Base-by-base conservation (phyloP, 2,797 vertebrate genomes). In the Tapera naevia region DNA sequence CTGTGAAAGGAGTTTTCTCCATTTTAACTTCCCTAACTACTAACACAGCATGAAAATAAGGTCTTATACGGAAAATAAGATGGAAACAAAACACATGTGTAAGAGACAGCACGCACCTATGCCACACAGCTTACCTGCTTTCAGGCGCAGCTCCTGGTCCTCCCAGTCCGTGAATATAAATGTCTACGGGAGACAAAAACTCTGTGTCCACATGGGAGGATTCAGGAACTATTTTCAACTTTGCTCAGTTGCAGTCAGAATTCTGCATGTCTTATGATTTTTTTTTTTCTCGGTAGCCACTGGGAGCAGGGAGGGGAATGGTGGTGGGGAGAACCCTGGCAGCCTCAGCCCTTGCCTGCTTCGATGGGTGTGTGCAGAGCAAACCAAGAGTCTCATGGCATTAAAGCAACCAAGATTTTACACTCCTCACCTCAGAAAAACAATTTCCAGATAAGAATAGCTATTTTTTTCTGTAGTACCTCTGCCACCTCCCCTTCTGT, bases 131-230 rank as follows among this genome's bases (percentile, higher is more conserved):
- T 96, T 95, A 99, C 99, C 98, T 81, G 98, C 97, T 96, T 97
- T 98, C 87, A 92, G 94, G 61, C 95, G 98, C 10, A 99, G 98
- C 75, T 98, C 98, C 43, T 60, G 98, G 96, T 99, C 99, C 33
- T 99, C 99, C 30, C 98, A 98, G 51, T 99, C 99, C 0, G 99
- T 99, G 96, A 99, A 99, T 94, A 99, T 99, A 95, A 98, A 99
- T 0, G 99, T 99, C 99, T 99, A 96, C 11, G 27, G 62, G 39
- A 94, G 97, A 98, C 50, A 97, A 69, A 94, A 65, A 53, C 0
- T 3, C 3, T 4, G 24, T 13, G 18, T 64, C 18, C 25, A 12
- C 45, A n/a, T 37, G 35, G 56, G 37, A 96, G 75, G 66, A 60
- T 53, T 76, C 65, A 83, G 39, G 39, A 72, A 17, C 30, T 27